Conservation (phyloP, 2,797 vertebrate genomes). For the Liasis olivaceus region DNA sequence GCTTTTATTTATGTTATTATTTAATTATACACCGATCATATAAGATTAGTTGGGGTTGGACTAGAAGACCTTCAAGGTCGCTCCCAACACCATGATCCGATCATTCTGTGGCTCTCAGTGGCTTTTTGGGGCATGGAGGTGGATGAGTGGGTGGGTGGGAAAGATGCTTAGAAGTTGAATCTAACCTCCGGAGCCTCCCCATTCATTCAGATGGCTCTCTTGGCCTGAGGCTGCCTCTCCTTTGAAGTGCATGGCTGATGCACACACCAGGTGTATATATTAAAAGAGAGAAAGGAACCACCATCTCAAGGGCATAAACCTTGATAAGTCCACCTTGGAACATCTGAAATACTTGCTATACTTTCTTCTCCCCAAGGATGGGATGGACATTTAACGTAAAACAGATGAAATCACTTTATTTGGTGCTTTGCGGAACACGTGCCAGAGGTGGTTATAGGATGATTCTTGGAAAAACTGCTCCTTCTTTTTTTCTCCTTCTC, state of each 20-base stretch:
- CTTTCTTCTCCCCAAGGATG: fast-evolving
- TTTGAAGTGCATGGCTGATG: not conserved
- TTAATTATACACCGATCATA: too few species aligned
- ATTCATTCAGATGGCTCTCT: not conserved
- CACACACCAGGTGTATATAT: not conserved
- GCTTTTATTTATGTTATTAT: too few species aligned
- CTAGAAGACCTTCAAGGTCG: too few species aligned
- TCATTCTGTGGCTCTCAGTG: too few species aligned
- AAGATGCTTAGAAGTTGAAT: too few species aligned
- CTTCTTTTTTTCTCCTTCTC: not conserved
- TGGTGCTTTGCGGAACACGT: not conserved
- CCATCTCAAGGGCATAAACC: not conserved
- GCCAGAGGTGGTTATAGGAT: not conserved
- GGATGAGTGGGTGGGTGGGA: too few species aligned
- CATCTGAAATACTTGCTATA: not conserved
- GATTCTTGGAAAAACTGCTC: not conserved
- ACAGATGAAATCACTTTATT: not conserved
- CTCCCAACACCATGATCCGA: too few species aligned
- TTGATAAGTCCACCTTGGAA: not conserved
- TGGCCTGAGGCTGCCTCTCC: not conserved
- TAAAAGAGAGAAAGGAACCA: not conserved
- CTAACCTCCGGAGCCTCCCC: not conserved
- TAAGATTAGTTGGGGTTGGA: too few species aligned
- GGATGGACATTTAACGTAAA: not conserved
- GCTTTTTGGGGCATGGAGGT: too few species aligned